A percentile compares a stretch with the other conserved stretches of the same genome.
Conservation (phyloP, 2,888 invertebrate species). For the Lithophane ornitopus region DNA sequence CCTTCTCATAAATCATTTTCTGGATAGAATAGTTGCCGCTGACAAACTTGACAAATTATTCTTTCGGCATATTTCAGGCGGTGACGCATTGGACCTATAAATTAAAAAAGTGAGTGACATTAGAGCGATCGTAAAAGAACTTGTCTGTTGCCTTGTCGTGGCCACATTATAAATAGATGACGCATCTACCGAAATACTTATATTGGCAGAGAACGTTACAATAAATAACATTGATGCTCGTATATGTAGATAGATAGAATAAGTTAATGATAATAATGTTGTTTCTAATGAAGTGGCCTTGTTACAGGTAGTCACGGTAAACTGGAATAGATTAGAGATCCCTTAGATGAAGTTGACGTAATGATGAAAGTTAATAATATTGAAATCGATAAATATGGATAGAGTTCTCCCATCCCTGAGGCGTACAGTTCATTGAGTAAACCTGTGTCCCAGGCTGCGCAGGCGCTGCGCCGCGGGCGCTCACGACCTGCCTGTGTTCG, state of each 20-base stretch:
- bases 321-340: conserved; percentile 2
- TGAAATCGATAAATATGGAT: conserved; percentile 58
- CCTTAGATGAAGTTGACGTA: background rate
- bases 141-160: conserved; percentile 77
- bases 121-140: conserved; percentile 75
- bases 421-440: conserved; percentile 85
- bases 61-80: conserved; percentile 58
- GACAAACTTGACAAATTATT: conserved; percentile 29
- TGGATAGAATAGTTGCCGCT: background rate
- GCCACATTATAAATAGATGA: conserved; percentile 82
- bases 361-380: conserved; percentile 25
- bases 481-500: conserved; percentile 71
- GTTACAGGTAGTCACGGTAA: conserved; percentile 22
- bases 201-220: conserved; percentile 72
- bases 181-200: conserved; percentile 82
- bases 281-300: conserved; percentile 26
- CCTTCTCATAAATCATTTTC: conserved; percentile 1
- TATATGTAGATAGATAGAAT: conserved; percentile 31
- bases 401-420: conserved; percentile 69
- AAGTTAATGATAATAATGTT: conserved; percentile 35
- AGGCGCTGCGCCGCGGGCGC: conserved; percentile 75
- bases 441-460: conserved; percentile 78
- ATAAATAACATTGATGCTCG: conserved; percentile 43
- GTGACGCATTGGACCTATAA: conserved; percentile 71
- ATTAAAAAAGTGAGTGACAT: conserved; percentile 75